Conservation (phyloP, 2,113 vertebrate species). For the Anarrhichthys ocellatus region DNA sequence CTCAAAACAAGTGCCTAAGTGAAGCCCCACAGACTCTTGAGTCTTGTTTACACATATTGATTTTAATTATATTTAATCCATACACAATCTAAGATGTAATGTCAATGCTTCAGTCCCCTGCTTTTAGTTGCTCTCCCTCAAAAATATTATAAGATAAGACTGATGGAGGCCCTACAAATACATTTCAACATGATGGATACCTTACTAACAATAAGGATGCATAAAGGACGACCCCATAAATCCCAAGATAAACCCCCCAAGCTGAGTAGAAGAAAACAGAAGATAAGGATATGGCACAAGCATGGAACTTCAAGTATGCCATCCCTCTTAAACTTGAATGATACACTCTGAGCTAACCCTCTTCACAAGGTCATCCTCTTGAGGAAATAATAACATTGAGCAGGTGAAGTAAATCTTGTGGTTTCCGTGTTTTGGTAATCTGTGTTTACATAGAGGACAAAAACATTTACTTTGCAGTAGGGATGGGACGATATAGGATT, state of each 20-base stretch:
- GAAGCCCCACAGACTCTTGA: neutral
- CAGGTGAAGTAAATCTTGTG: neutral
- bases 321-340: constrained; percentile 18
- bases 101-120: neutral
- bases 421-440: constrained; percentile 5
- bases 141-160: neutral
- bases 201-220: neutral
- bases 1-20: too few relatives aligned
- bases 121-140: neutral
- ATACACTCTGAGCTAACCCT: constrained; percentile 3
- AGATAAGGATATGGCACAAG: constrained; percentile 48
- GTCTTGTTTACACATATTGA: neutral
- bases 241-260: constrained; percentile 13
- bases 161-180: constrained; percentile 3
- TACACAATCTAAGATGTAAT: neutral
- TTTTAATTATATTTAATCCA: constrained; percentile 10
- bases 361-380: constrained; percentile 9
- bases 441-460: neutral
- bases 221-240: constrained; percentile 23
- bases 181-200: constrained; percentile 23
- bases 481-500: neutral
- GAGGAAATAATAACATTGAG: neutral
- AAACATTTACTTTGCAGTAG: constrained; percentile 5
- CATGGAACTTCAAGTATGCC: constrained; percentile 24
- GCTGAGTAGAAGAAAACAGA: constrained; percentile 31